Base-by-base conservation (phyloP, 2,888 invertebrate genomes). In the Baccha elongata region DNA sequence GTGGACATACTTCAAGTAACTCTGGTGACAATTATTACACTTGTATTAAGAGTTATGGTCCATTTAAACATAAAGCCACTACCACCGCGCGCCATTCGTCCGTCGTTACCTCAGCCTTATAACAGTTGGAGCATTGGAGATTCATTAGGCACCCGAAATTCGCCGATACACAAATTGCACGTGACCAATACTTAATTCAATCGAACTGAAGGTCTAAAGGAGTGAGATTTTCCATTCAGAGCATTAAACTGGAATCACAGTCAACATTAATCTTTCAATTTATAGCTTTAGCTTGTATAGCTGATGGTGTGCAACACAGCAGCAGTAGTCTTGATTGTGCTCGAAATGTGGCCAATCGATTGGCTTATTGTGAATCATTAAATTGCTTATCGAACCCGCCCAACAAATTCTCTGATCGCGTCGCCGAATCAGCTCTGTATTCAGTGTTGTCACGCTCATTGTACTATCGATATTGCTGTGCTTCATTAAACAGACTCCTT, bases 191-290 rank as follows among this genome's bases (percentile, higher is more conserved):
- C 67, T 72, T 67, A 62, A 72, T 72, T 78, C 76, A 72, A 83
- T 83, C 76, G 81, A 83, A 72, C 76, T 71, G 10, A 13, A n/a
- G 26, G n/a, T n/a, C n/a, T n/a, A 29, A 32, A 26, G 10, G 37
- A 40, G 17, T 4, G 46, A 15, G 48, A 23, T 32, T n/a, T 55
- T 15, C 71, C 21, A 50, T 46, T 71, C 62, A 65, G 81, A 46
- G 44, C 81, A 76, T 76, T 83, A 83, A 83, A 83, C 72, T 83
- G 83, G 83, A 83, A 83, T 83, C 83, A 83, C 76, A 83, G 83
- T 83, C 83, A 83, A 37, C 72, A 83, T 72, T 83, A 83, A 83
- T 83, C 83, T 76, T 72, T 55, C 26, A 78, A 83, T 83, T 83
- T 83, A 83, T 83, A 64, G 83, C 83, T 62, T 44, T n/a, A n/a